These are phyloP conservation scores for Eutolmus rufibarbis DNA, from an alignment of 2,888 invertebrate species.

Conservation along the genomic window DNA sequence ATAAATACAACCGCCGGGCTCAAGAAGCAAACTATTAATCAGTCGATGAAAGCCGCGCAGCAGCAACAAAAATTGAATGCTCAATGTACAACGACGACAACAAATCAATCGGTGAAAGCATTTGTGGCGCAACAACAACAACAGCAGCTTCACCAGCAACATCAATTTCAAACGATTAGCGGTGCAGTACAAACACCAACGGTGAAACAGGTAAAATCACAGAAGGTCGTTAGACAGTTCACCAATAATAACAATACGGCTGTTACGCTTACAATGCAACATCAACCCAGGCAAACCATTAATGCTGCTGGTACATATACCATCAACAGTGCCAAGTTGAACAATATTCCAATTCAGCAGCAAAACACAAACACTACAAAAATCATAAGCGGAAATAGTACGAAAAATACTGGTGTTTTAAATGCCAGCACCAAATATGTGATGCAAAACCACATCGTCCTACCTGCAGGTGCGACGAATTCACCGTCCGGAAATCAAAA, in stretches of 20 bases:
- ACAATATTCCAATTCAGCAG: slow-evolving; percentile 50
- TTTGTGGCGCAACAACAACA: slow-evolving; percentile 43
- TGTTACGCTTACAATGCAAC: slow-evolving; percentile 46
- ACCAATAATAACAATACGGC: slow-evolving; percentile 50
- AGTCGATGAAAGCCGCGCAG: slow-evolving; percentile 7
- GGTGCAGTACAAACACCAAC: slow-evolving; percentile 42
- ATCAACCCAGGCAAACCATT: slow-evolving; percentile 47
- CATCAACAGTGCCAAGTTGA: slow-evolving; percentile 52
- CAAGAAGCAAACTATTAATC: slow-evolving; percentile 13
- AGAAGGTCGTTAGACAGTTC: slow-evolving; percentile 59
- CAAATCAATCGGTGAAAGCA: slow-evolving; percentile 50
- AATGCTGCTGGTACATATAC: slow-evolving; percentile 51
- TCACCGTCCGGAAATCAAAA: slow-evolving; percentile 34
- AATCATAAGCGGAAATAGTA: slow-evolving; percentile 31
- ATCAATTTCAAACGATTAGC: slow-evolving; percentile 17
- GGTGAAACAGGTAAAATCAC: slow-evolving; percentile 50
- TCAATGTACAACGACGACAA: slow-evolving; percentile 44
- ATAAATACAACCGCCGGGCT: not conserved
- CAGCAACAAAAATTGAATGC: slow-evolving; percentile 17
- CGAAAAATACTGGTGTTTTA: not conserved
- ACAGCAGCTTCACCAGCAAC: slow-evolving; percentile 41
- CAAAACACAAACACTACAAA: slow-evolving; percentile 52
- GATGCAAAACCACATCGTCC: slow-evolving; percentile 47
- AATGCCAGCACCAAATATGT: slow-evolving; percentile 46
- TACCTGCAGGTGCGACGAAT: slow-evolving; percentile 26